Evolutionary conservation across 2,888 invertebrate genomes (phyloP).

Genomic region (Apodemia hepburni): DNA sequence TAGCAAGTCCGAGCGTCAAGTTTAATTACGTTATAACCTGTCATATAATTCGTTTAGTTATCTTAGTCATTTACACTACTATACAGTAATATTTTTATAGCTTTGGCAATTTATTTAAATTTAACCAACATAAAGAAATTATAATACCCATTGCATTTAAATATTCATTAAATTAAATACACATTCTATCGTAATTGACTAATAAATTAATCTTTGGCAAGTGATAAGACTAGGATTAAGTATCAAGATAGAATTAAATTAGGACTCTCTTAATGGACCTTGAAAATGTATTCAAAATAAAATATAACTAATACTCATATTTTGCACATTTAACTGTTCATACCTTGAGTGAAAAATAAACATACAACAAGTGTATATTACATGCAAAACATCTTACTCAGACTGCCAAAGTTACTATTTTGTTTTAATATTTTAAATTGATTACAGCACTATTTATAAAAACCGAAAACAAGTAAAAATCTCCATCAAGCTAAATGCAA

Average conservation of each 20-base stretch:
- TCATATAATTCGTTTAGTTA: conserved; percentile 67
- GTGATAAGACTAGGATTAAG: background rate
- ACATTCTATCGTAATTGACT: background rate
- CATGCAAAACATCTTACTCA: no score
- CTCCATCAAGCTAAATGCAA: no score
- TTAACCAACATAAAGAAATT: background rate
- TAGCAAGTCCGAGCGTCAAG: conserved; percentile 29
- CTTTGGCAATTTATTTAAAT: conserved; percentile 23
- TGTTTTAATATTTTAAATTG: no score
- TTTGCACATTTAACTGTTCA: no score
- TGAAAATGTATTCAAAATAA: background rate
- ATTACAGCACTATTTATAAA: no score
- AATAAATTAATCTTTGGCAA: background rate
- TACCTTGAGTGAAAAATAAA: no score
- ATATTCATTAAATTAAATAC: background rate
- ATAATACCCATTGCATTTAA: background rate
- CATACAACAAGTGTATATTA: no score
- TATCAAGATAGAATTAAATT: background rate
- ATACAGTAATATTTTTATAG: conserved; percentile 18
- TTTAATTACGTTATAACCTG: conserved; percentile 52
- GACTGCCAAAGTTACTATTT: no score
- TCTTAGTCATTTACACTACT: conserved; percentile 29
- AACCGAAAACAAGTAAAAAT: no score
- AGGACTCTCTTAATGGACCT: background rate
- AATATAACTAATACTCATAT: no score